These are phyloP conservation scores for Berghia stephanieae DNA, from an alignment of 1,140 invertebrate genomes.

Conservation along the genomic window DNA sequence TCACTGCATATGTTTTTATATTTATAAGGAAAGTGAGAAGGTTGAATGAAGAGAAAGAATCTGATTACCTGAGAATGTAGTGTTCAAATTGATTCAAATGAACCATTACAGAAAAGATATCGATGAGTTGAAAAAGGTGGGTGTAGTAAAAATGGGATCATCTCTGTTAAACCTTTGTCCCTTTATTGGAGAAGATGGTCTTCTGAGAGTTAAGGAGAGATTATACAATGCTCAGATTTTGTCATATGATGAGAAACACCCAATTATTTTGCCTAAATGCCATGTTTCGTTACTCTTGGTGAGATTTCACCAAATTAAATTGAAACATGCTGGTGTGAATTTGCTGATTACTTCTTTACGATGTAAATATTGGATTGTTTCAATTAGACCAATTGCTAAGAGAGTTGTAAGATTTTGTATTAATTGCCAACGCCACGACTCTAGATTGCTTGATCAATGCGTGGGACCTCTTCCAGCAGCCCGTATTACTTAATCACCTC, in stretches of 20 bases:
- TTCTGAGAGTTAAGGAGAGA: constrained; percentile 2
- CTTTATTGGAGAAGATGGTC: constrained; percentile 13
- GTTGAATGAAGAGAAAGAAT: not conserved
- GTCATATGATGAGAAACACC: constrained; percentile 2
- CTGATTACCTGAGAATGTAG: too few species aligned
- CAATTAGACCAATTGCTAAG: not conserved
- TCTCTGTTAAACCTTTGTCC: not conserved
- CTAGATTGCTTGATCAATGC: not conserved
- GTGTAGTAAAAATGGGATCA: not conserved
- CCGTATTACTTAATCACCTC: not conserved
- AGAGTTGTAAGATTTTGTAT: not conserved
- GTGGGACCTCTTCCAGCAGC: not conserved
- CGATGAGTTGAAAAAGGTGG: not conserved
- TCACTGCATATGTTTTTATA: not conserved
- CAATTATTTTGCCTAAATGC: constrained; percentile 7
- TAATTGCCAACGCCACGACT: not conserved
- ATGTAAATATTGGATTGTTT: constrained; percentile 21
- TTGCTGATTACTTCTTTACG: not conserved
- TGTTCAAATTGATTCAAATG: not conserved
- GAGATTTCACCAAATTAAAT: not conserved
- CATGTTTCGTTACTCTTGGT: not conserved
- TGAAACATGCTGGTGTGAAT: constrained; percentile 17
- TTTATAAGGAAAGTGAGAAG: constrained; percentile 3
- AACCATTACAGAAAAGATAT: not conserved
- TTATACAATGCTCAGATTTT: not conserved